Conservation (phyloP, 92 coral and sea anemone species). For the Isaurus tuberculatus region DNA sequence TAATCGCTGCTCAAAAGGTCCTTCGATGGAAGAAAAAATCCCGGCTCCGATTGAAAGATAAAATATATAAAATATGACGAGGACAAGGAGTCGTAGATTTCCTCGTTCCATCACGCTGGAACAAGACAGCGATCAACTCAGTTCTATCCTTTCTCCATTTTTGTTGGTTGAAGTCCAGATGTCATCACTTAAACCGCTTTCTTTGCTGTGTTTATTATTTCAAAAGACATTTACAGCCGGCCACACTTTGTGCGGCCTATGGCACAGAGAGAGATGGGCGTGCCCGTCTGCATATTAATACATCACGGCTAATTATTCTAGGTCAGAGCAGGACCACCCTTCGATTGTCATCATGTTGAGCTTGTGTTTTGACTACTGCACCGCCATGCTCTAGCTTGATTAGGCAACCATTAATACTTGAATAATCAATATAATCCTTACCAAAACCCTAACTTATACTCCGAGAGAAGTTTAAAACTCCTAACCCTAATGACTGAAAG, state of each 20-base stretch:
- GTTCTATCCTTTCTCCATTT: neutral
- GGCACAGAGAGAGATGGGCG: constrained; percentile 20
- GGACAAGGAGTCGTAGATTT: constrained; percentile 76
- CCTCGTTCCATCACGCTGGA: constrained; percentile 80
- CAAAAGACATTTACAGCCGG: constrained; percentile 22
- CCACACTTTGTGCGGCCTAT: neutral
- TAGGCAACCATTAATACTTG: no score
- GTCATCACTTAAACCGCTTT: neutral
- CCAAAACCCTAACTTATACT: no score
- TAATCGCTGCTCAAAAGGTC: constrained; percentile 88
- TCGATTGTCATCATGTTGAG: no score
- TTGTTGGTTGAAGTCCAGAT: neutral
- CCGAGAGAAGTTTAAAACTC: no score
- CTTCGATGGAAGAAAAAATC: constrained; percentile 97
- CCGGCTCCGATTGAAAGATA: constrained; percentile 95
- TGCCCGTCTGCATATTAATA: constrained; percentile 9
- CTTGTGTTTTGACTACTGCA: no score
- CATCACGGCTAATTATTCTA: constrained; percentile 48
- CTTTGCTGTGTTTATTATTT: neutral
- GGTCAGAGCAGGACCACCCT: neutral
- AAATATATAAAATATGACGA: constrained; percentile 80
- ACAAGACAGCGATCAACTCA: neutral
- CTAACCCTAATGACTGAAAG: no score
- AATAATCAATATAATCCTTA: no score
- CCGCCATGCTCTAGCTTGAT: no score